Evolutionary conservation across 2,888 invertebrate genomes (phyloP).

Genomic region (Microplitis manilae): DNA sequence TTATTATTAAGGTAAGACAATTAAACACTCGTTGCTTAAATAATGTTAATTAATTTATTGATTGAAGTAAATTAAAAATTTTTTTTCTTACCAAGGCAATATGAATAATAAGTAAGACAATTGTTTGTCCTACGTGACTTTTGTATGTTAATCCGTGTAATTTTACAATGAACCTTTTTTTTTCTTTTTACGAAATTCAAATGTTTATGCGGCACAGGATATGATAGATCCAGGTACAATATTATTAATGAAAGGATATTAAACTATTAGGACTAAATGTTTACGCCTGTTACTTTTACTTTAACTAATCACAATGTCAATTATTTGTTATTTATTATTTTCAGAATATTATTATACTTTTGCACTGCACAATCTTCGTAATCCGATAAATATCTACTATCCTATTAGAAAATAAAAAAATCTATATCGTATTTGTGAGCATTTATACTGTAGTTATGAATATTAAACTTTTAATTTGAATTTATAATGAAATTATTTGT

Average conservation of each 20-base stretch:
- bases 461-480: constrained; percentile 7
- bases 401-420: not conserved
- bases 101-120: constrained; percentile 7
- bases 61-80: constrained; percentile 5
- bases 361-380: not conserved
- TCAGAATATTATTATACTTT: not conserved
- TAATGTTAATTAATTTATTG: not conserved
- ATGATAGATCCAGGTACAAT: constrained; percentile 54
- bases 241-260: not conserved
- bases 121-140: constrained; percentile 23
- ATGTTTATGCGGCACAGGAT: constrained; percentile 52
- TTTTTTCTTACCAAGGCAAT: not conserved
- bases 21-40: not conserved
- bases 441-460: not conserved
- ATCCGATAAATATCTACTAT: not conserved
- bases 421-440: not conserved
- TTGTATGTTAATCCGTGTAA: constrained; percentile 8
- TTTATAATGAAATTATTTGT: not conserved
- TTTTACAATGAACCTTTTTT: constrained; percentile 13
- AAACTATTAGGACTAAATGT: not conserved
- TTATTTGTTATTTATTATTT: not conserved
- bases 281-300: constrained; percentile 15
- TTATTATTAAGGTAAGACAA: constrained; percentile 16
- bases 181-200: constrained; percentile 22
- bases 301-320: not conserved